phyloP scores from a whole-genome alignment of 2,888 invertebrate genomes.

The Stenotaenia linearis region DNA sequence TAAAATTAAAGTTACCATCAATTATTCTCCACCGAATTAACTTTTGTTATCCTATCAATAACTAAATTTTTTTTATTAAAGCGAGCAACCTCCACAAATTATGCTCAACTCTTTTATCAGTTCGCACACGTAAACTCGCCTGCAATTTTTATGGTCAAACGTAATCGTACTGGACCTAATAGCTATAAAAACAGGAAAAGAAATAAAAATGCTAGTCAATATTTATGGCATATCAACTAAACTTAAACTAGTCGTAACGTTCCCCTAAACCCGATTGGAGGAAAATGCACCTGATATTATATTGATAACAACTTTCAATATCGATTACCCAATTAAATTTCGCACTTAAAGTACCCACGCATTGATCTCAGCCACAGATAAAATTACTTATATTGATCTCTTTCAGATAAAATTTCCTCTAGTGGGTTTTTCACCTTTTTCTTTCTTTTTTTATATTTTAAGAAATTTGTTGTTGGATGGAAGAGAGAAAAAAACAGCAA shows the following conservation, averaged over 20 bases:
- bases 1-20: no score
- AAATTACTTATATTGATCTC: background rate
- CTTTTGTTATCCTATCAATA: no score
- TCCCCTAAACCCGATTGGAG: background rate
- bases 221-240: constrained; percentile 15
- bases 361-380: background rate
- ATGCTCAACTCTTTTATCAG: background rate
- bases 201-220: constrained; percentile 5
- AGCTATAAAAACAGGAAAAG: background rate
- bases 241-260: constrained; percentile 11
- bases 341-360: background rate
- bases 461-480: no score
- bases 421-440: background rate
- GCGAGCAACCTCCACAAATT: background rate
- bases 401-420: background rate
- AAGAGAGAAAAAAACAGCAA: background rate
- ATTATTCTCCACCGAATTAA: no score
- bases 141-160: background rate
- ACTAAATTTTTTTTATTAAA: background rate
- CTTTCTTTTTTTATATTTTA: no score
- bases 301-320: constrained; percentile 5
- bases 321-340: constrained; percentile 10
- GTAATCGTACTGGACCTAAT: constrained; percentile 11
- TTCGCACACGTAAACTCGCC: background rate
- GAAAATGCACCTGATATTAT: background rate